phyloP scores from a whole-genome alignment of 2,888 invertebrate species.

The Gisinianus flammeolus region DNA sequence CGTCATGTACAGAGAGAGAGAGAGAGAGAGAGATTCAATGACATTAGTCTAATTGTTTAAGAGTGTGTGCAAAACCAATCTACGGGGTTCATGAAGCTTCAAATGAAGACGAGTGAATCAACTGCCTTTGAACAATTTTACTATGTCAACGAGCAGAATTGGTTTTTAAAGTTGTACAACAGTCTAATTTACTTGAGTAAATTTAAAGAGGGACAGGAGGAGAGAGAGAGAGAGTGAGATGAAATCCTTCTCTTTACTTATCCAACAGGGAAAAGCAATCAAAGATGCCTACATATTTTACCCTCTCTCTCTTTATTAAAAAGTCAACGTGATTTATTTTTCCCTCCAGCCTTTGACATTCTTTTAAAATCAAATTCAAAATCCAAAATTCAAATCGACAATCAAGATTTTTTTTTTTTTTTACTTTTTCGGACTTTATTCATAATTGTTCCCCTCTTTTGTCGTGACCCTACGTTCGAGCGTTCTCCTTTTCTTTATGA shows the following conservation, averaged over 20 bases:
- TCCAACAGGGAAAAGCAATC: slow-evolving; percentile 25
- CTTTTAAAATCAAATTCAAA: neutral
- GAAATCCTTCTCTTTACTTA: slow-evolving; percentile 12
- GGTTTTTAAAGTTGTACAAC: too few species aligned
- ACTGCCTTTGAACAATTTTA: neutral
- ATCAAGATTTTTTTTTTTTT: too few species aligned
- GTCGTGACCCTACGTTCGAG: too few species aligned
- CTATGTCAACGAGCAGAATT: neutral
- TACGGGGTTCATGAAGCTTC: neutral
- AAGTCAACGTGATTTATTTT: too few species aligned
- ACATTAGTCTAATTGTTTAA: slow-evolving; percentile 14
- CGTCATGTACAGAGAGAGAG: slow-evolving; percentile 10
- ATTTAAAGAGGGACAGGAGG: neutral
- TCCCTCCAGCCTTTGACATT: neutral
- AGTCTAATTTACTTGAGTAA: neutral
- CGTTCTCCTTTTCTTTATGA: too few species aligned
- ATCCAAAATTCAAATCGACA: neutral
- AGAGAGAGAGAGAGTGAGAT: too few species aligned
- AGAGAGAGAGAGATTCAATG: neutral
- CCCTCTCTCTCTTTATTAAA: too few species aligned
- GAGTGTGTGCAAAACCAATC: slow-evolving; percentile 21
- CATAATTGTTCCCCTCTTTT: too few species aligned
- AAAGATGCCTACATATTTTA: slow-evolving; percentile 1
- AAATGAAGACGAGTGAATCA: neutral
- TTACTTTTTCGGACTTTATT: too few species aligned